Percentiles rank a stretch among this genome's conserved stretches.
phyloP scores from a whole-genome alignment of 2,888 invertebrate genomes.

The Teleiodes luculella region DNA sequence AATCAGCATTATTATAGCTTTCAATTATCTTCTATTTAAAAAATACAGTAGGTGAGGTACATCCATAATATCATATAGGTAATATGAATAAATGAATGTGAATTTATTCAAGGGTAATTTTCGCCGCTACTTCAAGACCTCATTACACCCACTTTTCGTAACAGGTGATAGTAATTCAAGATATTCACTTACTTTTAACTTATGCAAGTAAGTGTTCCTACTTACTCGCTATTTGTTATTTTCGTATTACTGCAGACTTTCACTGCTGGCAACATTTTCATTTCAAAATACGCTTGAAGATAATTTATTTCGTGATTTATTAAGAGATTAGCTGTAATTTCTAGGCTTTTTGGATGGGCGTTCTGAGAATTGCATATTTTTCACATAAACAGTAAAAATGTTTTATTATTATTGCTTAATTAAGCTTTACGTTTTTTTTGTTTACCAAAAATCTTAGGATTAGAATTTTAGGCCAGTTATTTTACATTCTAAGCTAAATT shows the following conservation, averaged over 20 bases:
- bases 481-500: no score
- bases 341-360: background rate
- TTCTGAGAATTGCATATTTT: slow-evolving; percentile 1
- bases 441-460: no score
- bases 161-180: slow-evolving; percentile 18
- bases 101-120: background rate
- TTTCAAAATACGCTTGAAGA: slow-evolving; percentile 11
- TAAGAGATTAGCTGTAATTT: slow-evolving; percentile 6
- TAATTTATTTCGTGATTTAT: slow-evolving; percentile 9
- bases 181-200: slow-evolving; percentile 39
- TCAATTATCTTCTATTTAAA: background rate
- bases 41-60: background rate
- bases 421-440: no score
- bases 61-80: background rate
- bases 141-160: slow-evolving; percentile 3
- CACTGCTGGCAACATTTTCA: slow-evolving; percentile 27
- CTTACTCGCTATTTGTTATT: slow-evolving; percentile 32
- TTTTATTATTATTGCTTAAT: no score
- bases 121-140: background rate
- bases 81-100: slow-evolving; percentile 2
- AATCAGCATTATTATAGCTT: background rate
- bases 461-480: no score
- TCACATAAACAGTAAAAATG: background rate
- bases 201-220: slow-evolving; percentile 35
- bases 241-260: slow-evolving; percentile 37